phyloP scores from a whole-genome alignment of 2,113 vertebrate genomes.

The Oncorhynchus keta region DNA sequence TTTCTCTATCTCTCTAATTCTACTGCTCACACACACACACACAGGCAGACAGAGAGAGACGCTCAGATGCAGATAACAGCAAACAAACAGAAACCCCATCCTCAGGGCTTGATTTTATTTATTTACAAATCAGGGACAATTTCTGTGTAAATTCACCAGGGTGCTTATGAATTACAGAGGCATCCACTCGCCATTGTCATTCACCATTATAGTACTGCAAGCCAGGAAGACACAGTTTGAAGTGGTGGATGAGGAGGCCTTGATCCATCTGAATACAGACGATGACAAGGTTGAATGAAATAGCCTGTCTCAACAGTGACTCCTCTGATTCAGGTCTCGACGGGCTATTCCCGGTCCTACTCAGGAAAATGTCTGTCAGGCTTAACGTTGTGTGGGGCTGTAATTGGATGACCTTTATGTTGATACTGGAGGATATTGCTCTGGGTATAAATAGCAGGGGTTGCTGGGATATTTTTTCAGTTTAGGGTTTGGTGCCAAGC shows the following conservation, averaged over 20 bases:
- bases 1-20: neutral
- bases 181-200: conserved; percentile 40
- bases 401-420: too few species aligned
- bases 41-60: too few species aligned
- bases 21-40: neutral
- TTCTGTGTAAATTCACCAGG: conserved; percentile 58
- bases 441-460: too few species aligned
- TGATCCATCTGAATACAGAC: conserved; percentile 64
- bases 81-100: neutral
- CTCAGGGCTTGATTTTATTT: conserved; percentile 18
- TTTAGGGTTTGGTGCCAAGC: too few species aligned
- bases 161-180: conserved; percentile 39
- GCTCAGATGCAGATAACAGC: neutral
- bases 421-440: too few species aligned
- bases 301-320: neutral
- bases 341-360: too few species aligned
- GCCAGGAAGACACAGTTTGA: conserved; percentile 44
- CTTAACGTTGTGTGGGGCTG: neutral
- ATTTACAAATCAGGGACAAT: conserved; percentile 40
- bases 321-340: neutral
- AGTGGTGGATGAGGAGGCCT: conserved; percentile 42
- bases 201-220: conserved; percentile 29
- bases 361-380: neutral
- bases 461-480: too few species aligned
- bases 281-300: conserved; percentile 33